Conservation (phyloP, 2,888 invertebrate species). For the Microctonus aethiopoides region DNA sequence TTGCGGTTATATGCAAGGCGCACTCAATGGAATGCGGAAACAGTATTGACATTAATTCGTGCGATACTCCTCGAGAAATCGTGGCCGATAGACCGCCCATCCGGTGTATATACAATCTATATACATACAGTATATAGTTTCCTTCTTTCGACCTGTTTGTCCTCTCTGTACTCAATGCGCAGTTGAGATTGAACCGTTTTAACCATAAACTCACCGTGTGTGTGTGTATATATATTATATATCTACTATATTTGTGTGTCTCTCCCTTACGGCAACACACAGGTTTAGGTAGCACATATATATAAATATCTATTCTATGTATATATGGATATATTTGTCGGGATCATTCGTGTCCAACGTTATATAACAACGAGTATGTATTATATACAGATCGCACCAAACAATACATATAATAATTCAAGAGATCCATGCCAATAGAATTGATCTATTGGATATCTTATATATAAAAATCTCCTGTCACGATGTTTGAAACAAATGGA, state of each 20-base stretch:
- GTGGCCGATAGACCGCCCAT: slow-evolving; percentile 28
- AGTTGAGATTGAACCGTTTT: slow-evolving; percentile 4
- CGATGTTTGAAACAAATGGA: no score
- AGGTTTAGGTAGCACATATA: not conserved
- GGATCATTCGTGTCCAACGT: slow-evolving; percentile 16
- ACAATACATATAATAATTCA: not conserved
- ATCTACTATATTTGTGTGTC: no score
- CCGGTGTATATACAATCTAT: not conserved
- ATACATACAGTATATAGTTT: slow-evolving; percentile 6
- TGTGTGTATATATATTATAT: not conserved
- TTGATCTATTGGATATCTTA: no score
- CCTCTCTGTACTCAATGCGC: slow-evolving; percentile 5
- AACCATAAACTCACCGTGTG: slow-evolving; percentile 3
- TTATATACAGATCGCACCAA: not conserved
- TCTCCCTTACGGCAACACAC: slow-evolving; percentile 3
- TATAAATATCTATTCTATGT: no score
- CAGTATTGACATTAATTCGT: slow-evolving; percentile 56
- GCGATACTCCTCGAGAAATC: slow-evolving; percentile 39
- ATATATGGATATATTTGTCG: no score
- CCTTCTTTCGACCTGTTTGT: slow-evolving; percentile 24
- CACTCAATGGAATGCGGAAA: slow-evolving; percentile 53
- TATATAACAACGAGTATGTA: slow-evolving; percentile 8
- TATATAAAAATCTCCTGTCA: no score
- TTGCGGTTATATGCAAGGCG: slow-evolving; percentile 10
- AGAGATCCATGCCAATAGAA: slow-evolving; percentile 5